These are phyloP conservation scores for Nasonia oneida DNA, from an alignment of 2,888 invertebrate species.

Conservation along the genomic window DNA sequence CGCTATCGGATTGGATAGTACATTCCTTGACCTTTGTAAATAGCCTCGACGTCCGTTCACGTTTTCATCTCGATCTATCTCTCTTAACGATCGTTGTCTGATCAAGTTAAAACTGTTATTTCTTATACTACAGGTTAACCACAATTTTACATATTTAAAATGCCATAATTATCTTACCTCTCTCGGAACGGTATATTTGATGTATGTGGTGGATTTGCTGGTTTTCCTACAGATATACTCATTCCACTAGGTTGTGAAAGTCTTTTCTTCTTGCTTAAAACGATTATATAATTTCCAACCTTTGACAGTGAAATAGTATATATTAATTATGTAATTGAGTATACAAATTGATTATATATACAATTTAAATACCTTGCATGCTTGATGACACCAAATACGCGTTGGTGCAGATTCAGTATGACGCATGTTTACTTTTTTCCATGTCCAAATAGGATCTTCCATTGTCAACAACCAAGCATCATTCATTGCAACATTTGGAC, in stretches of 20 bases:
- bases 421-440: conserved; percentile 87
- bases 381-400: conserved; percentile 96
- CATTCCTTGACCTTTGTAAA: conserved; percentile 68
- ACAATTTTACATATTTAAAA: conserved; percentile 68
- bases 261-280: conserved; percentile 83
- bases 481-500: conserved; percentile 90
- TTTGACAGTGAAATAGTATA: conserved; percentile 66
- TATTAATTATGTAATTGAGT: background rate
- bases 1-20: conserved; percentile 50
- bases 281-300: conserved; percentile 88
- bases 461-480: conserved; percentile 95
- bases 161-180: conserved; percentile 65
- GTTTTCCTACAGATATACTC: conserved; percentile 72
- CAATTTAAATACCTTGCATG: conserved; percentile 84
- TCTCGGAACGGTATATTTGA: conserved; percentile 64
- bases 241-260: conserved; percentile 72
- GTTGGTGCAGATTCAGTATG: conserved; percentile 91
- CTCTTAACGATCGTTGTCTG: conserved; percentile 68
- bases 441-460: conserved; percentile 85
- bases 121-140: background rate
- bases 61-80: conserved; percentile 85
- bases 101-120: conserved; percentile 9
- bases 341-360: background rate
- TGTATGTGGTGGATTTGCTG: conserved; percentile 68
- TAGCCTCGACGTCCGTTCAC: conserved; percentile 86